Evolutionary conservation across 2,113 vertebrate species (phyloP).

Genomic region (Ceyx melanurus): DNA sequence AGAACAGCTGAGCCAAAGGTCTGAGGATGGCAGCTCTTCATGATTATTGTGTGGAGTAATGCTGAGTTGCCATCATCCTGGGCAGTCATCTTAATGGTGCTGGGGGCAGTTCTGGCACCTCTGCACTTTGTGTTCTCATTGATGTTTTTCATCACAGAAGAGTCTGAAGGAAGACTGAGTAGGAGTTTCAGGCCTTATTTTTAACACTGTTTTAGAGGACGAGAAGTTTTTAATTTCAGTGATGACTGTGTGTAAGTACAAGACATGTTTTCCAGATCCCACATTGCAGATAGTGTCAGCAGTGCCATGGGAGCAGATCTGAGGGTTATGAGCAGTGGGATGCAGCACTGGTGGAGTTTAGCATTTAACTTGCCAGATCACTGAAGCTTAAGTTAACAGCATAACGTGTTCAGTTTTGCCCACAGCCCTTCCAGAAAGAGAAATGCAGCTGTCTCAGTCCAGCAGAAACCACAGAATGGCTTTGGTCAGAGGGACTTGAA

Average conservation of each 20-base stretch:
- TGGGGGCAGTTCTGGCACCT: background rate
- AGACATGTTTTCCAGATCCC: background rate
- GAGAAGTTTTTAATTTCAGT: background rate
- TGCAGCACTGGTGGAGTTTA: background rate
- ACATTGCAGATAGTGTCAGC: background rate
- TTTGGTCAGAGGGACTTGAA: too few relatives aligned
- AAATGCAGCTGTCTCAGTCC: background rate
- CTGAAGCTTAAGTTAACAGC: background rate
- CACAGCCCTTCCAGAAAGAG: background rate
- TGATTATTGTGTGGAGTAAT: background rate
- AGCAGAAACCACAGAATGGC: background rate
- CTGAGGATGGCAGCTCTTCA: background rate
- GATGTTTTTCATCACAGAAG: background rate
- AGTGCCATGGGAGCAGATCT: rapidly evolving
- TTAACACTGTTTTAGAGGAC: background rate
- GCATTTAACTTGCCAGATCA: rapidly evolving
- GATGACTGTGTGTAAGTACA: background rate
- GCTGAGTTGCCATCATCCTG: background rate
- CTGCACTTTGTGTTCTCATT: background rate
- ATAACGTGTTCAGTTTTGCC: background rate
- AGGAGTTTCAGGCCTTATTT: background rate
- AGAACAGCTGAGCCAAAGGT: background rate
- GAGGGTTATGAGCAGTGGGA: background rate
- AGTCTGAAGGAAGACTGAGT: background rate
- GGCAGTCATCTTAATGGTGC: background rate